Base-by-base conservation (phyloP, 1,140 invertebrate genomes). In the Bombus balteatus region DNA sequence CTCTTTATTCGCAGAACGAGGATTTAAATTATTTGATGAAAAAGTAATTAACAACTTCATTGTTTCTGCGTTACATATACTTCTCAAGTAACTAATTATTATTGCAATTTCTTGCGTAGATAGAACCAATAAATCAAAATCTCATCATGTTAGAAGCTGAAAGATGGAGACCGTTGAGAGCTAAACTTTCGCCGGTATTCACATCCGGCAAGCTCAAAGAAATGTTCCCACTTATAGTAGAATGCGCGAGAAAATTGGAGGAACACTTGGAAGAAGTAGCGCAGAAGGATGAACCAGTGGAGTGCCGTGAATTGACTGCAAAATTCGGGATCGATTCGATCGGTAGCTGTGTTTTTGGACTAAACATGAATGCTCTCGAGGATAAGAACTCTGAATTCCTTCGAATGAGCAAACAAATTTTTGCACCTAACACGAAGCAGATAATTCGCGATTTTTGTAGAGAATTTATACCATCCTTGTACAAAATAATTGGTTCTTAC, bases 261-360 rank as follows among this genome's bases (percentile, higher is more conserved):
- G 18, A 91, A 15, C 90, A 94, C 53, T 87, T 94, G 3, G 90
- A 93, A 6, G 89, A 94, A 43, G 37, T 93, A 28, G 71, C 89
- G 47, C 84, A 88, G 25, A 66, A 62, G 13, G 92, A 93, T 39
- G 91, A 92, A 12, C 22, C 62, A 22, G 90, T 96, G 25, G 95
- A 96, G 74, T 93, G 96, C 6, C 95, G 95, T 89, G 94, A 96
- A 57, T 74, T 96, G 0, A 89, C 94, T 25, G 94, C 93, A 2
- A 93, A 94, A 32, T 96, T 94, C 79, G 94, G 95, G 0, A 96
- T 95, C 9, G 96, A 96, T 86, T 93, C 96, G 2, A 96, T 96
- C 53, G 96, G 94, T 2, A 94, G n/a, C 32, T 89, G 86, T 2
- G 78, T 41, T 0, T 89, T 89, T 12, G 88, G 86, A 0, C 65